These are phyloP conservation scores for Xiphorhynchus elegans DNA, from an alignment of 2,113 vertebrate genomes.

Conservation along the genomic window DNA sequence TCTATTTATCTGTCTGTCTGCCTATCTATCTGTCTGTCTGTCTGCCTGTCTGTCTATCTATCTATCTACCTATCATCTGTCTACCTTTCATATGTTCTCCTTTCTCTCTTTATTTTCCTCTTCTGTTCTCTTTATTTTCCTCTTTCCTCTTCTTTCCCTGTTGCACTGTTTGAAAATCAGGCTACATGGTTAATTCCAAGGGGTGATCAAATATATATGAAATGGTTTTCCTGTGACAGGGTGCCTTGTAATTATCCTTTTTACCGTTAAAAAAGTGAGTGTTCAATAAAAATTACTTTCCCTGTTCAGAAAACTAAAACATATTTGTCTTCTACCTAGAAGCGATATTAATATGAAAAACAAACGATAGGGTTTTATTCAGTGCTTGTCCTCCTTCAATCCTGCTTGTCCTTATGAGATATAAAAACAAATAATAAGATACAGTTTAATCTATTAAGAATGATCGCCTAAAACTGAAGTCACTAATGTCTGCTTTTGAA, in stretches of 20 bases:
- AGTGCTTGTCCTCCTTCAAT: neutral
- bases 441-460: neutral
- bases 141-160: neutral
- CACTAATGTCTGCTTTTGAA: neutral
- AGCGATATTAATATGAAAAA: neutral
- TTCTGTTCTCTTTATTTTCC: neutral
- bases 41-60: too few species aligned
- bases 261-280: neutral
- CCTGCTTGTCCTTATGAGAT: neutral
- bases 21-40: too few species aligned
- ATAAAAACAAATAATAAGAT: neutral
- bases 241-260: neutral
- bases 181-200: neutral
- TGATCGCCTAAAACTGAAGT: neutral
- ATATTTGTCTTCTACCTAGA: neutral
- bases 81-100: neutral
- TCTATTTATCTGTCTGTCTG: neutral
- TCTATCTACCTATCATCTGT: too few species aligned
- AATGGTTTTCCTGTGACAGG: neutral
- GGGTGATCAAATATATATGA: neutral
- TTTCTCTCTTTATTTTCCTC: neutral
- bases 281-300: neutral
- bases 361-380: neutral
- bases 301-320: neutral
- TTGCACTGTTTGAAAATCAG: neutral